Evolutionary conservation across 2,888 invertebrate genomes (phyloP), one percentile per base, ranked within the genome.

Genomic region (Spisula solida): DNA sequence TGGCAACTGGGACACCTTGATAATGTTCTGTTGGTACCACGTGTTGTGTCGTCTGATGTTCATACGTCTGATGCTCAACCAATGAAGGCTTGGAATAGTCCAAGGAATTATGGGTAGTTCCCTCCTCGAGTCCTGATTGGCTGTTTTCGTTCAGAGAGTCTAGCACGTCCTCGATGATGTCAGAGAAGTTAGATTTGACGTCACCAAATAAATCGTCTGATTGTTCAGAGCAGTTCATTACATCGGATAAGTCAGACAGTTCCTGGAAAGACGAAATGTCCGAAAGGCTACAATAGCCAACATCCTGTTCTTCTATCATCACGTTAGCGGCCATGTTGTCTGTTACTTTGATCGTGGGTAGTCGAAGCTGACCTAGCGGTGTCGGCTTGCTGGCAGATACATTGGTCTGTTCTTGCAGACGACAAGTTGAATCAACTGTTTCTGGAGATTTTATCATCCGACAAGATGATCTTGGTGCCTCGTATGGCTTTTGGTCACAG

Each of bases 281-380:
- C 10, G 90, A 87, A 34, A 89, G 86, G 47, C 92, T 92, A 47
- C 55, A 88, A 79, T 92, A 92, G 1, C 92, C 92, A 6, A 92
- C 85, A 66, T 92, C 92, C 2, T 48, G 81, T 48, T 92, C 92
- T 31, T 92, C 92, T 6, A 85, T 86, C 92, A 92, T 92, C 1
- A 92, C 92, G 78, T 92, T 91, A 25, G 81, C 87, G 1, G 92
- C 92, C 14, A 92, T 80, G 79, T 91, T 90, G n/a, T 82, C 41
- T 16, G 92, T 86, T 14, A 88, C 88, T 31, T 55, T 88, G 47
- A 92, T 91, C 25, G 56, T 87, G 0, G 92, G 92, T 14, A 92
- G 82, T 18, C 88, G 81, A 0, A 92, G 81, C 48, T 91, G 89
- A 34, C 80, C 60, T 25, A 81, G 47, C 25, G 87, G 84, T 18